Evolutionary conservation across 2,888 invertebrate genomes (phyloP).

Genomic region (Eupithecia insigniata): DNA sequence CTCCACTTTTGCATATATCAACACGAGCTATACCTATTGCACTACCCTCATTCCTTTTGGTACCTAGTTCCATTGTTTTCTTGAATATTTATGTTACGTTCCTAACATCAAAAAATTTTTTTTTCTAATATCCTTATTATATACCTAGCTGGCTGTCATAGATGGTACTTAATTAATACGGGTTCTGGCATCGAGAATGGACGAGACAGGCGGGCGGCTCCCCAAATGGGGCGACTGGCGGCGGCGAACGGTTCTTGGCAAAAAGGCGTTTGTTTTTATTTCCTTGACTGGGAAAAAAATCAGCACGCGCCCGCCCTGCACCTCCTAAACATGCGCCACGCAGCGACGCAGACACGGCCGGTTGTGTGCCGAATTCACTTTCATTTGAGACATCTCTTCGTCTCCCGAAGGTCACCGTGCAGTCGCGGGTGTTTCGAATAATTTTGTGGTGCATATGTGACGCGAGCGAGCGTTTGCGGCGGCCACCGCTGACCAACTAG

Average conservation of each 20-base stretch:
- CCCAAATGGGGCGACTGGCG: slow-evolving; percentile 38
- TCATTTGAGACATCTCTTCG: slow-evolving; percentile 83
- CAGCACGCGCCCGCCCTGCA: slow-evolving; percentile 83
- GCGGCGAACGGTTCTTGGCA: slow-evolving; percentile 72
- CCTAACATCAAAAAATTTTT: background rate
- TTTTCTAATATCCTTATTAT: too few species aligned
- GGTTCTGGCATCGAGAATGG: slow-evolving; percentile 1
- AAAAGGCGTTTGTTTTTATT: slow-evolving; percentile 84
- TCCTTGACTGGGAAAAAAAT: slow-evolving; percentile 81
- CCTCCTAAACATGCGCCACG: slow-evolving; percentile 85
- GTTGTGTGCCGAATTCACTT: slow-evolving; percentile 83
- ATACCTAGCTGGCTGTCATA: background rate
- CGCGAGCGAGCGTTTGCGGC: slow-evolving; percentile 68
- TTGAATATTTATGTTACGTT: background rate
- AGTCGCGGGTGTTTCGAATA: slow-evolving; percentile 56
- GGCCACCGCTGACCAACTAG: slow-evolving; percentile 79
- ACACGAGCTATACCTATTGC: slow-evolving; percentile 64
- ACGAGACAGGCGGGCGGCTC: slow-evolving; percentile 18
- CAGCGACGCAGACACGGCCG: slow-evolving; percentile 82
- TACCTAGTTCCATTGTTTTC: background rate
- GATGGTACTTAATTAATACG: background rate
- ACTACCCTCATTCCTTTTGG: slow-evolving; percentile 59
- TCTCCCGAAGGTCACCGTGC: slow-evolving; percentile 82
- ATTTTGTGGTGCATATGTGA: slow-evolving; percentile 61
- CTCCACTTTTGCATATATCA: slow-evolving; percentile 63